Base-by-base conservation (phyloP, 1,140 invertebrate species). In the Penaeus vannamei region DNA sequence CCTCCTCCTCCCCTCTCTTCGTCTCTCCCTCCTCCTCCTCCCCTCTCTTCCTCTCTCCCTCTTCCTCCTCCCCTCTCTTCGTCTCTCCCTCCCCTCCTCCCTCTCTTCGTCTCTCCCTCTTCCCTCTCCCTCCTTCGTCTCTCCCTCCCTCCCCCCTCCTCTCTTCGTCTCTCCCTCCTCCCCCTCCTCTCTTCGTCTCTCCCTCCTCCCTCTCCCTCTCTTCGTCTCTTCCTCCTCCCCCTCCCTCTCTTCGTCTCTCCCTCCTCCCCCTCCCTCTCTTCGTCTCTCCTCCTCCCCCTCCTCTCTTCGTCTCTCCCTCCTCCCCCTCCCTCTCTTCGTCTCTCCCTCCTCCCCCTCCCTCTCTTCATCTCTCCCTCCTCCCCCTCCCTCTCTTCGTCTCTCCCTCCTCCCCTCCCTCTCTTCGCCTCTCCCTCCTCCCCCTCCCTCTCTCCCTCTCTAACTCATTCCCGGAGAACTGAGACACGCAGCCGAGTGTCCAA, bases 1-100 rank as follows among this genome's bases (percentile, higher is more conserved):
- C 59, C 80, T 59, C 80, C 59, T 46, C 61, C 80, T 83, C 80
- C 46, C 80, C 26, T 19, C 46, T 64, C 17, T 42, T 61, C 46
- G 5, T 46, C 42, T 46, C 42, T 3, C 36, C 8, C 32, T 46
- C n/a, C 8, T 7, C 3, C 36, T 42, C 36, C 36, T 42, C 36
- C 4, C 3, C 8, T 7, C 36, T 7, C 1, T 20, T 29, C 2
- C 26, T 59, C 61, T 61, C 26, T 42, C 8, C 59, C 23, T 53
- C 20, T 60, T 14, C 2, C 19, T 46, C 53, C 22, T 82, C 26
- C 14, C 22, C 53, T 82, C 60, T 2, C 22, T 22, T 46, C 59
- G 3, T 7, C 36, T 79, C 20, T 23, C 22, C n/a, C n/a, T n/a
- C n/a, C n/a, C n/a, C n/a, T n/a, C n/a, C n/a, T n/a, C n/a, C n/a